Base-by-base conservation (phyloP, 1,140 invertebrate species). In the Lepidurus couesii region DNA sequence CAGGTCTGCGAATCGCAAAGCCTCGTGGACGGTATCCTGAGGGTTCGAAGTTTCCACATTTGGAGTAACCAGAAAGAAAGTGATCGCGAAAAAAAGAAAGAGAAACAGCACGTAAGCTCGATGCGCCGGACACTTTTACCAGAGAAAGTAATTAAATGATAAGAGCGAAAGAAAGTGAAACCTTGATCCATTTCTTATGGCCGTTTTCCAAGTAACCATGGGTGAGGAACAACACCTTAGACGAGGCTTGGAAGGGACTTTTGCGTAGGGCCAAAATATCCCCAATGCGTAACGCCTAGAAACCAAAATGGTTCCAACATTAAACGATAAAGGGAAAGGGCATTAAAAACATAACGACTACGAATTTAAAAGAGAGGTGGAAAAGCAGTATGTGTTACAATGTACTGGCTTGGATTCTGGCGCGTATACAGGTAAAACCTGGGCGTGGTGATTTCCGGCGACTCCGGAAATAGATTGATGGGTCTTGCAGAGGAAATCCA, bases 171-270 rank as follows among this genome's bases (percentile, higher is more conserved):
- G n/a, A n/a, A 44, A 75, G 26, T n/a, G 26, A 75, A 75, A 94
- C 92, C 83, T 86, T 83, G 7, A 88, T 84, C 94, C 94, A 95
- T 44, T 87, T 85, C 81, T 92, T 91, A 79, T 91, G 88, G 6
- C 93, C 93, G 73, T 91, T 90, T 82, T 96, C 94, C 44, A 95
- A 84, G 82, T 94, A 96, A 8, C 95, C 95, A 82, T 96, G 95
- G 10, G 91, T 88, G 44, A 96, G 89, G 79, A 95, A 88, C 82
- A 90, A 95, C 8, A 79, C 42, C 9, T 44, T 43, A 7, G 42
- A 44, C 11, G 42, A 6, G 10, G 78, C 26, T 42, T 79, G 26
- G 9, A 79, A 42, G 13, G 44, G 24, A 75, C 78, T 79, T 34
- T 47, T 42, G 26, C 73, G 73, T n/a, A 79, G n/a, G n/a, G 78